Conservation (phyloP, 2,888 invertebrate genomes). For the Drosophila incognita region DNA sequence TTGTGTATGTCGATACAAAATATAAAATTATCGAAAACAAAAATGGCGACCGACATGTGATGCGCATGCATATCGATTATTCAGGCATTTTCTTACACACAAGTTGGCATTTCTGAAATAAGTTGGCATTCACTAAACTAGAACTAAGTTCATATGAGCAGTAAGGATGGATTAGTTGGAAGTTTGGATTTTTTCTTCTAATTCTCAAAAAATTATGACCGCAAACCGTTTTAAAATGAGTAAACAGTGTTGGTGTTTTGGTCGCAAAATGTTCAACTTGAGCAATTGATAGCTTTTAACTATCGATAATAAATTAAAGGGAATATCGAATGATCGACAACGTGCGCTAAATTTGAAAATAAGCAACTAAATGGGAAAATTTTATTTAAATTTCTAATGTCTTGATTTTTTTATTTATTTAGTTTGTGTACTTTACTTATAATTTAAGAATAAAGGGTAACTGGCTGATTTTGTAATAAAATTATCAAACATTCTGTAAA, state of each 20-base stretch:
- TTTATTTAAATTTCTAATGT: neutral
- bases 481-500: neutral
- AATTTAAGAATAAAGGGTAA: neutral
- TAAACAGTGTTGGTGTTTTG: neutral
- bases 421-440: neutral
- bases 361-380: neutral
- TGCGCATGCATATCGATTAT: conserved; percentile 52
- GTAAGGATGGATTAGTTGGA: too few relatives aligned
- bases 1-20: conserved; percentile 52
- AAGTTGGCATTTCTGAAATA: conserved; percentile 16
- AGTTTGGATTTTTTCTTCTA: neutral
- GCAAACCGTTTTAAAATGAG: neutral
- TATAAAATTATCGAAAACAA: conserved; percentile 64
- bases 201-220: neutral
- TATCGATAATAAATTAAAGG: neutral
- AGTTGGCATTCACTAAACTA: neutral
- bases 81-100: conserved; percentile 17
- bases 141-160: too few relatives aligned
- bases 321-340: neutral
- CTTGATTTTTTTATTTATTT: neutral
- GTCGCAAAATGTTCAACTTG: neutral
- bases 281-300: neutral
- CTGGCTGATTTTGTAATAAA: neutral
- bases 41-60: conserved; percentile 75
- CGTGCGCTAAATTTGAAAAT: neutral